A percentile compares a stretch with the other conserved stretches of the same genome.
phyloP scores from a whole-genome alignment of 2,888 invertebrate genomes.

The Scaptomyza polygonia region DNA sequence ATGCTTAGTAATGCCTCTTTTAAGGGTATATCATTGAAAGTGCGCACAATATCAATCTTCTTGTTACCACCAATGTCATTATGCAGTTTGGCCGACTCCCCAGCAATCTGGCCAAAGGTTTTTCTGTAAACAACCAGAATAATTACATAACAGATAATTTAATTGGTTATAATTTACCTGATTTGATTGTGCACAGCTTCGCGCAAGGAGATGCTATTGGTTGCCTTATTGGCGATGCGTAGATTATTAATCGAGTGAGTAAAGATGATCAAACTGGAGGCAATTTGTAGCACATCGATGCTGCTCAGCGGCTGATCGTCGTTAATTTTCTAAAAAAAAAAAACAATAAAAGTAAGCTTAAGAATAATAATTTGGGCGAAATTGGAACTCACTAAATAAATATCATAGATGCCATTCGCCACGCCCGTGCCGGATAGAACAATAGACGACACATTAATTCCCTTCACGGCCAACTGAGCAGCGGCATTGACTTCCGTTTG shows the following conservation, averaged over 20 bases:
- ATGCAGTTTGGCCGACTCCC: slow-evolving; percentile 48
- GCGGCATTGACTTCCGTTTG: slow-evolving; percentile 57
- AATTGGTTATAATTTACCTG: slow-evolving; percentile 37
- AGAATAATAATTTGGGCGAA: background rate
- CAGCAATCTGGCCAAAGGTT: slow-evolving; percentile 46
- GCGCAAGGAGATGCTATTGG: slow-evolving; percentile 63
- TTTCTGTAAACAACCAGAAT: slow-evolving; percentile 19
- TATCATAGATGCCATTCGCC: slow-evolving; percentile 69
- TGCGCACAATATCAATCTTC: slow-evolving; percentile 78
- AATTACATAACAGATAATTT: background rate
- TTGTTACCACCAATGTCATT: slow-evolving; percentile 5
- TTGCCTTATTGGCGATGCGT: slow-evolving; percentile 68
- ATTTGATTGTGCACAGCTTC: slow-evolving; percentile 63
- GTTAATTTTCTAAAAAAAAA: slow-evolving; percentile 54
- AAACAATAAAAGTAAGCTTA: background rate
- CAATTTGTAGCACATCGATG: slow-evolving; percentile 71
- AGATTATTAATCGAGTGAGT: slow-evolving; percentile 81
- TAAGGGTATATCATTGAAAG: slow-evolving; percentile 80
- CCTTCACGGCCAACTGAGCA: slow-evolving; percentile 68
- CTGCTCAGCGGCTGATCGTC: slow-evolving; percentile 66
- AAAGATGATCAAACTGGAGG: slow-evolving; percentile 75
- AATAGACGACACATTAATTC: slow-evolving; percentile 77
- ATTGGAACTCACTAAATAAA: slow-evolving; percentile 55
- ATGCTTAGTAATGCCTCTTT: slow-evolving; percentile 51
- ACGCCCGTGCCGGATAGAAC: slow-evolving; percentile 76